Evolutionary conservation across 2,797 vertebrate genomes (phyloP).

Genomic region (Acanthopagrus latus): DNA sequence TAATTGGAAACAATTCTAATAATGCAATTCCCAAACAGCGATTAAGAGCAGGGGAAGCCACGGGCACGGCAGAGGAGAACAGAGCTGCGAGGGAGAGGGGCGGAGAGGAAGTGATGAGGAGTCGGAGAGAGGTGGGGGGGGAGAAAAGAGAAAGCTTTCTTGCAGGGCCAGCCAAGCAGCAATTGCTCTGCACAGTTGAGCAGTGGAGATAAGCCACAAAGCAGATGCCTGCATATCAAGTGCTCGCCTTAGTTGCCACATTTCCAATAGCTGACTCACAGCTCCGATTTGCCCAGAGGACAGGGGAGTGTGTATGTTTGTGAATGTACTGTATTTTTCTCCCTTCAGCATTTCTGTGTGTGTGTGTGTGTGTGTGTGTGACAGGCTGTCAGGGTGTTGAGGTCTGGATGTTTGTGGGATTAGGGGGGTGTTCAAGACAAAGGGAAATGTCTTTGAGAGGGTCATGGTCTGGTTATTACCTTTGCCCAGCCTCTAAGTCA

Average conservation of each 20-base stretch:
- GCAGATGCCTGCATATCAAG: slow-evolving; percentile 84
- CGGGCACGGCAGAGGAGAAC: slow-evolving; percentile 26
- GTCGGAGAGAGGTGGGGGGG: slow-evolving; percentile 5
- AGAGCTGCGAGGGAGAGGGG: slow-evolving; percentile 30
- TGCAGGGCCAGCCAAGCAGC: slow-evolving; percentile 79
- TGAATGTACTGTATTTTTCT: slow-evolving; percentile 34
- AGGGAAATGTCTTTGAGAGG: slow-evolving; percentile 60
- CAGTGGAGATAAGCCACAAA: slow-evolving; percentile 84
- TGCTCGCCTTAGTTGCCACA: slow-evolving; percentile 78
- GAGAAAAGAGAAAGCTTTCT: slow-evolving; percentile 52
- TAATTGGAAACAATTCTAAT: slow-evolving; percentile 72
- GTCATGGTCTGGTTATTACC: slow-evolving; percentile 67
- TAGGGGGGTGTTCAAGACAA: slow-evolving; percentile 58
- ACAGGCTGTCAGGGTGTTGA: slow-evolving; percentile 17
- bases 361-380: slow-evolving; percentile 19
- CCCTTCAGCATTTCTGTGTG: not conserved
- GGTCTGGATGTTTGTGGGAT: slow-evolving; percentile 38
- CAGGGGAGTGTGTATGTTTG: slow-evolving; percentile 26
- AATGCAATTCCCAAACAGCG: slow-evolving; percentile 75
- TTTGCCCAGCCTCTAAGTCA: slow-evolving; percentile 60
- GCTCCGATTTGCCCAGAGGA: slow-evolving; percentile 66
- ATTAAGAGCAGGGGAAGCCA: slow-evolving; percentile 64
- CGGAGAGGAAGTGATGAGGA: slow-evolving; percentile 45
- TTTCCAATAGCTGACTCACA: slow-evolving; percentile 78
- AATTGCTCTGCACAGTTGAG: slow-evolving; percentile 83